phyloP scores from a whole-genome alignment of 2,113 vertebrate genomes.

The Actenoides hombroni region DNA sequence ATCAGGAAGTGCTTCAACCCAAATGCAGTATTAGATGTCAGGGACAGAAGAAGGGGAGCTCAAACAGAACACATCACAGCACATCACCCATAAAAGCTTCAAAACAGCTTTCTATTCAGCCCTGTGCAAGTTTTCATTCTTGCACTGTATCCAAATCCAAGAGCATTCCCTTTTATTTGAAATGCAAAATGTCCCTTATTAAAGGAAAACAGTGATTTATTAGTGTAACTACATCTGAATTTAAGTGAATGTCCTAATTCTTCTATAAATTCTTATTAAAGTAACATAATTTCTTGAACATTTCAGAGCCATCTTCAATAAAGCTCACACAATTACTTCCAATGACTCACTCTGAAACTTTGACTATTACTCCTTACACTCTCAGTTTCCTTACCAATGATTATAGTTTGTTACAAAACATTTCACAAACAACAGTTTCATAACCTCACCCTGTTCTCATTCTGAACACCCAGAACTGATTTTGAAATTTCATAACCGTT shows the following conservation, averaged over 20 bases:
- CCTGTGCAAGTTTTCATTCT: not conserved
- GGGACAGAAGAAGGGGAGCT: not conserved
- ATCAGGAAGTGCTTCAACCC: not conserved
- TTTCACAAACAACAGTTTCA: not conserved
- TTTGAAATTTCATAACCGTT: not conserved
- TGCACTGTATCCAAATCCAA: not conserved
- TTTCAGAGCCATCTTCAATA: not conserved
- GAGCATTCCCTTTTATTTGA: not conserved
- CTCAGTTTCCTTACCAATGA: not conserved
- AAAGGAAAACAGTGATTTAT: not conserved
- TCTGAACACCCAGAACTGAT: not conserved
- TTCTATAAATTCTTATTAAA: not conserved
- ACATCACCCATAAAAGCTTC: not conserved
- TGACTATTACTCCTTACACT: not conserved
- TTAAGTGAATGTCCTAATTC: not conserved
- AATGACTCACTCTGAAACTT: not conserved
- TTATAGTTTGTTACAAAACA: not conserved
- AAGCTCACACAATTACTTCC: not conserved
- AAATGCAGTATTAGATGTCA: not conserved
- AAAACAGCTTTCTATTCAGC: not conserved
- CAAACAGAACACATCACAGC: not conserved
- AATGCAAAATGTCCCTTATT: not conserved
- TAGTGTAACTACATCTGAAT: not conserved
- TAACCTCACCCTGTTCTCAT: not conserved
- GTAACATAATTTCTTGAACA: not conserved